Percentiles rank a stretch among this genome's conserved stretches.
Conservation (phyloP, 2,888 invertebrate species). For the Boloria euphrosyne region DNA sequence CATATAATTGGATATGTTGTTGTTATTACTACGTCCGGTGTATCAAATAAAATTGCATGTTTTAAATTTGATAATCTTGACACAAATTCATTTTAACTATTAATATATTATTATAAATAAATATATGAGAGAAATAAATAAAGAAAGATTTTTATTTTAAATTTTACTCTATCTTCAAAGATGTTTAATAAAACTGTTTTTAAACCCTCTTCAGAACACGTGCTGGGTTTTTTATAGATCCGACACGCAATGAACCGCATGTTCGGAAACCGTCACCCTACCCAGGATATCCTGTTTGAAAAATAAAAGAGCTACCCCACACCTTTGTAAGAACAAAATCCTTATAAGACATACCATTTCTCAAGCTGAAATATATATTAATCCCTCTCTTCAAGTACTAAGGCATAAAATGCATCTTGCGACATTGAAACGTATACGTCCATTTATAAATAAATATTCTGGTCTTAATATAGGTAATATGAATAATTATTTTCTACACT, state of each 20-base stretch:
- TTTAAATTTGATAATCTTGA: no score
- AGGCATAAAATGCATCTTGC: slow-evolving; percentile 17
- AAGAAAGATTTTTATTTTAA: no score
- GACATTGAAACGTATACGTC: slow-evolving; percentile 3
- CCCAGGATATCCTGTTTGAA: slow-evolving; percentile 78
- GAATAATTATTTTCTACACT: slow-evolving; percentile 11
- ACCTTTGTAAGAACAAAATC: slow-evolving; percentile 51
- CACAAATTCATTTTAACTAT: no score
- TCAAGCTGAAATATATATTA: slow-evolving; percentile 21
- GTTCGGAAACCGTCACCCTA: slow-evolving; percentile 66
- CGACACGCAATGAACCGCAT: slow-evolving; percentile 63
- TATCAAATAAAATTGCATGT: no score
- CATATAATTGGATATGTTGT: no score
- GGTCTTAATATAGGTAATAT: slow-evolving; percentile 27
- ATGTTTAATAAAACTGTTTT: slow-evolving; percentile 32
- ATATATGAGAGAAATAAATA: no score
- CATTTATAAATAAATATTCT: slow-evolving; percentile 33
- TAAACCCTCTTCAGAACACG: slow-evolving; percentile 64
- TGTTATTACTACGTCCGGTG: no score
- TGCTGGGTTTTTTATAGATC: slow-evolving; percentile 66
- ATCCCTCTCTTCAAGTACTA: not conserved
- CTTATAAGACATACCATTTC: slow-evolving; percentile 18
- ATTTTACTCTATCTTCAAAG: slow-evolving; percentile 1
- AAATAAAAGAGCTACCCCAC: slow-evolving; percentile 75
- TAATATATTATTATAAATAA: no score